Evolutionary conservation across 2,113 vertebrate species (phyloP).

Genomic region (Xiphophorus hellerii): DNA sequence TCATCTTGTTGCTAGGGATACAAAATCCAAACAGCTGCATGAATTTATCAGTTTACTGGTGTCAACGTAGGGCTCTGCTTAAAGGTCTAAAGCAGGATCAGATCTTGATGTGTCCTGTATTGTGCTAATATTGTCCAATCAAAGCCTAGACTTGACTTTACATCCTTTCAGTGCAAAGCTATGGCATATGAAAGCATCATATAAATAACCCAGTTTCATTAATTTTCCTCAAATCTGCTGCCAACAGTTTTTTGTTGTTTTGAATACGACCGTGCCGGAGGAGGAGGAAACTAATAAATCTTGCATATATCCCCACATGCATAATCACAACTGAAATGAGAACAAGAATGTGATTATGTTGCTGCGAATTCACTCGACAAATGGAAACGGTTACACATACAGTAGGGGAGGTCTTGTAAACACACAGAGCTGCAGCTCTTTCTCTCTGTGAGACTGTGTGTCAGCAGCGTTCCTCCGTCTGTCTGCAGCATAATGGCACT

Average conservation of each 20-base stretch:
- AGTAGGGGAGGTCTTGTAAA: constrained; percentile 8
- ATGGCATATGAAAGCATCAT: neutral
- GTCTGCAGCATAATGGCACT: neutral
- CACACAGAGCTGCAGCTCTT: constrained; percentile 11
- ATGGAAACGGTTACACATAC: constrained; percentile 6
- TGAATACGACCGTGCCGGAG: neutral
- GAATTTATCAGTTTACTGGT: no score
- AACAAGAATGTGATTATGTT: constrained; percentile 26
- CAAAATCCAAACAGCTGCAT: no score
- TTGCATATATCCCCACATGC: constrained; percentile 24
- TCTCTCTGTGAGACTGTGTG: neutral
- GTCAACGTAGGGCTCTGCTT: no score
- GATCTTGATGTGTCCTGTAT: no score
- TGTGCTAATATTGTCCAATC: neutral
- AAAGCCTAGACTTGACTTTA: neutral
- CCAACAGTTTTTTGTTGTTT: constrained; percentile 2
- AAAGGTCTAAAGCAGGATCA: no score
- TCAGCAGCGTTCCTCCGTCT: neutral
- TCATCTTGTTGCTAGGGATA: no score
- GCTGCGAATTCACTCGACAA: constrained; percentile 13
- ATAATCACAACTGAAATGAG: constrained; percentile 30
- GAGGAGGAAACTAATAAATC: constrained; percentile 26
- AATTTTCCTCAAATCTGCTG: constrained; percentile 19
- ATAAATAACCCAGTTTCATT: neutral
- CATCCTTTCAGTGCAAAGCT: neutral